Conservation (phyloP, 2,888 invertebrate species). For the Dicranocentrus wangi region DNA sequence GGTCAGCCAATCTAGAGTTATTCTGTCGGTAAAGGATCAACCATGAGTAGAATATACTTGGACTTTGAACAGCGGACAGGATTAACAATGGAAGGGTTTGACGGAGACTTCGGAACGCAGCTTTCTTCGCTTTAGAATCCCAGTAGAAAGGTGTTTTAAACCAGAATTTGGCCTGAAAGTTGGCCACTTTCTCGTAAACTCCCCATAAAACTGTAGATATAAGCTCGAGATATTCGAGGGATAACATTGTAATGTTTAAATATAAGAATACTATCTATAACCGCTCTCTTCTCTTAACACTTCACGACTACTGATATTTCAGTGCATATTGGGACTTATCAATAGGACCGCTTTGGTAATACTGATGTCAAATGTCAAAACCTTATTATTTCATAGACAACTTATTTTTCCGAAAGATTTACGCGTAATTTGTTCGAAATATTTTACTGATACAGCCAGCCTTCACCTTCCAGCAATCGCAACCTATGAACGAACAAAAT, state of each 20-base stretch:
- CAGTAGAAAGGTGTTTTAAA: constrained; percentile 22
- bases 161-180: constrained; percentile 20
- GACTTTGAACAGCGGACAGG: constrained; percentile 18
- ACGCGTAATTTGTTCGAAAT: too few relatives aligned
- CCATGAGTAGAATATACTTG: constrained; percentile 8
- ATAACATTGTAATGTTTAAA: constrained; percentile 29
- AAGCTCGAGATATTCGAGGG: constrained; percentile 31
- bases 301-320: too few relatives aligned
- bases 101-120: not conserved
- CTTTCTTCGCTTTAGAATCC: constrained; percentile 17
- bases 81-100: constrained; percentile 21
- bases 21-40: constrained; percentile 20
- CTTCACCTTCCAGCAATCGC: too few relatives aligned
- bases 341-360: too few relatives aligned
- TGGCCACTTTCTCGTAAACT: constrained; percentile 18
- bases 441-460: too few relatives aligned
- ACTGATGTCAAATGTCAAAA: too few relatives aligned
- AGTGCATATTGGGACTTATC: too few relatives aligned
- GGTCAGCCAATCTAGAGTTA: constrained; percentile 7
- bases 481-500: too few relatives aligned
- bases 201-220: constrained; percentile 30
- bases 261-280: too few relatives aligned
- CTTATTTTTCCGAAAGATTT: too few relatives aligned
- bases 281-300: too few relatives aligned
- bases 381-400: too few relatives aligned